Percentiles rank a stretch among this genome's conserved stretches.
phyloP scores from a whole-genome alignment of 2,797 vertebrate species.

The Champsocephalus esox region DNA sequence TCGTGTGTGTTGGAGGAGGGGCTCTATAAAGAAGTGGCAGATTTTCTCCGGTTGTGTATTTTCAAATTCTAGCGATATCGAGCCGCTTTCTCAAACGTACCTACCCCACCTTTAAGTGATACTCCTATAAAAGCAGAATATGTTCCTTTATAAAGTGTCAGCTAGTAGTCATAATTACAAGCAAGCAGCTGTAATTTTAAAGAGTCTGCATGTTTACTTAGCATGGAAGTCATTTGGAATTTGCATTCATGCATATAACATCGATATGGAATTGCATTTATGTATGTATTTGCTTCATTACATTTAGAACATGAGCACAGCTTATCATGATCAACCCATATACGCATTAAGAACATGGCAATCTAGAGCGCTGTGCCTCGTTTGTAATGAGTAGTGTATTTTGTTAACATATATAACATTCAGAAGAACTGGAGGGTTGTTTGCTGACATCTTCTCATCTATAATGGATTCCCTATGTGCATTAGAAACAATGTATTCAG shows the following conservation, averaged over 20 bases:
- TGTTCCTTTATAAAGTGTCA: background rate
- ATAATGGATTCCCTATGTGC: background rate
- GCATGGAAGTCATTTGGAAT: background rate
- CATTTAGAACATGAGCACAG: background rate
- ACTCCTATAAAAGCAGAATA: background rate
- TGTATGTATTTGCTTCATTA: background rate
- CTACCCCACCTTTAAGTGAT: background rate
- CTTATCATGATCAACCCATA: background rate
- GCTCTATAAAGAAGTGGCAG: too few relatives aligned
- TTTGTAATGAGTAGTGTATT: background rate
- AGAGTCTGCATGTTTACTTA: background rate
- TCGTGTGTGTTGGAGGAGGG: too few relatives aligned
- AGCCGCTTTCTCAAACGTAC: too few relatives aligned
- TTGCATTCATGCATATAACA: conserved; percentile 22
- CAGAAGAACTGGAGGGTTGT: background rate
- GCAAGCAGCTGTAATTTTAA: background rate
- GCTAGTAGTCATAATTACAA: background rate
- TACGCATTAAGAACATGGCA: background rate
- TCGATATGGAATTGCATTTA: conserved; percentile 6
- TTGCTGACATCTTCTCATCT: background rate
- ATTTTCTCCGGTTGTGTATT: too few relatives aligned
- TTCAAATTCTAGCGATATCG: too few relatives aligned
- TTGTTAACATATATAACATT: background rate
- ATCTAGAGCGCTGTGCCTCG: background rate
- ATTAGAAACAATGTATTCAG: background rate